Base-by-base conservation (phyloP, 2,888 invertebrate species). In the Oxystoma pomonae region DNA sequence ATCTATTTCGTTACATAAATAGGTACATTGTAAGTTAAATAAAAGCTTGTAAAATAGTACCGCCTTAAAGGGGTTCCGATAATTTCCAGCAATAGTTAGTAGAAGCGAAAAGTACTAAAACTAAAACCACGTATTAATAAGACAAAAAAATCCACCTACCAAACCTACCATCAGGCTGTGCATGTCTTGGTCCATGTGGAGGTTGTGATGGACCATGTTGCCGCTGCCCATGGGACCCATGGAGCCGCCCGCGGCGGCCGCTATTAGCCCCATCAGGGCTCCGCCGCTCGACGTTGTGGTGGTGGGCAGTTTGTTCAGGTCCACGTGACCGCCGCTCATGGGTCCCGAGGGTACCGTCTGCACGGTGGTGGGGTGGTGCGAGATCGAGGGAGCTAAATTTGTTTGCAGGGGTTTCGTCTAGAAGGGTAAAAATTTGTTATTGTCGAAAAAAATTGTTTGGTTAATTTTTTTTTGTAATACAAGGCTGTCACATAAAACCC, bases 101-200 rank as follows among this genome's bases (percentile, higher is more conserved):
- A n/a, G n/a, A n/a, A n/a, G n/a, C n/a, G n/a, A n/a, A n/a, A n/a
- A n/a, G n/a, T n/a, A n/a, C n/a, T n/a, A n/a, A n/a, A n/a, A n/a
- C n/a, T n/a, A n/a, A n/a, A n/a, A 35, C 12, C 12, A 12, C 12
- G 35, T 35, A 35, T 35, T 35, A 35, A 35, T 35, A 35, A 12
- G 35, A 35, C 53, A 60, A 59, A 61, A 63, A 17, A 16, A 16
- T 61, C 57, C 50, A 67, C 67, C 58, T 67, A 67, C 67, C 67
- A 64, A 55, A 22, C 67, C 67, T 64, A 67, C 67, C 65, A 76
- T 70, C 58, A 74, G 59, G 12, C 68, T 65, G 22, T 71, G 67
- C 50, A 73, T 70, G 16, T 74, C 74, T 20, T 71, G 65, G 57
- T 73, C 72, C 58, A 73, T 65, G 57, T 71, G 69, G 59, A 72